Evolutionary conservation across 37 sponge, comb jelly and placozoan species (phyloP).

Genomic region (Bolinopsis microptera): DNA sequence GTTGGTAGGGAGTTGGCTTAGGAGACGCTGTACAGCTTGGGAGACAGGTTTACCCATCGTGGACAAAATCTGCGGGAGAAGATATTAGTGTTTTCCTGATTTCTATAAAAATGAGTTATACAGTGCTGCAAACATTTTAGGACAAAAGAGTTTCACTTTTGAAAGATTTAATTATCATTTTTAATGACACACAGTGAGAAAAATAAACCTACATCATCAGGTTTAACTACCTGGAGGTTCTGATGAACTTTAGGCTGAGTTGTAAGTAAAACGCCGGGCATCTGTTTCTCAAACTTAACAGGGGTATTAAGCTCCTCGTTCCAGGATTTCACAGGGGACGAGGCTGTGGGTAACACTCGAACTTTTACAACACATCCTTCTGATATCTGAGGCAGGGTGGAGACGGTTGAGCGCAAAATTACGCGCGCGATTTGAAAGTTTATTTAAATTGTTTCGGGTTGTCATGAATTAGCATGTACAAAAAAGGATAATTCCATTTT

Average conservation of each 20-base stretch:
- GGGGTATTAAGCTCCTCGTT: constrained; percentile 60
- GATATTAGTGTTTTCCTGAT: too few species aligned
- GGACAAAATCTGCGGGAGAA: constrained; percentile 10
- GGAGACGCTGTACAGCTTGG: constrained; percentile 33
- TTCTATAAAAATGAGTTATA: too few species aligned
- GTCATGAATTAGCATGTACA: too few species aligned
- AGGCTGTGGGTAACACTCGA: constrained; percentile 22
- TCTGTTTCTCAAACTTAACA: constrained; percentile 29
- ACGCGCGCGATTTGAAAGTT: background rate
- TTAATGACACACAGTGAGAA: too few species aligned
- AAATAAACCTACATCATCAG: too few species aligned
- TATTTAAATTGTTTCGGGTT: too few species aligned
- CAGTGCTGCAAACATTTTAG: too few species aligned
- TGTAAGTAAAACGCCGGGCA: constrained; percentile 38
- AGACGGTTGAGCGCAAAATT: too few species aligned
- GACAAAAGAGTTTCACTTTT: too few species aligned
- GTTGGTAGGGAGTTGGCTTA: constrained; percentile 54
- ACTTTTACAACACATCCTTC: constrained; percentile 52
- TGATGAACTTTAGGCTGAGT: constrained; percentile 57
- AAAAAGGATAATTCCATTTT: too few species aligned
- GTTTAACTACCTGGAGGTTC: constrained; percentile 7
- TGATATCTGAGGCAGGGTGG: background rate
- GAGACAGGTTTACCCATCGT: constrained; percentile 44
- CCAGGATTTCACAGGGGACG: constrained; percentile 59
- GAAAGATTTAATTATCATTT: too few species aligned